Evolutionary conservation across 2,888 invertebrate genomes (phyloP), one percentile per base, ranked within the genome.

Genomic region (Marronus borbonicus): DNA sequence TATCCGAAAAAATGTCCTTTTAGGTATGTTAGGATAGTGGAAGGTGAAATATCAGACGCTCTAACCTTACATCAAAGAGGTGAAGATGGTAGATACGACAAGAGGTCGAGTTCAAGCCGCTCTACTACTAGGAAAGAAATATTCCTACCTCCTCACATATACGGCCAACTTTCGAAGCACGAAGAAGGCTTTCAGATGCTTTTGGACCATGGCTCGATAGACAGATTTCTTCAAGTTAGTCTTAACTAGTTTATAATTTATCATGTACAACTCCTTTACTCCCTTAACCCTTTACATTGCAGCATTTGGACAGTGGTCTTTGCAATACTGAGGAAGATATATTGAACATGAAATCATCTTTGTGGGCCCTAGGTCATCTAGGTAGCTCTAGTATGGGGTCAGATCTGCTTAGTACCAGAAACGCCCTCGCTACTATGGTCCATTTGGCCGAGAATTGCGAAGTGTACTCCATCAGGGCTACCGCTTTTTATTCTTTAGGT

Each of bases 311-410:
- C 28, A 84, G 87, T 58, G 92, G 91, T 68, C 90, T 91, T 79
- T 93, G 93, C 84, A 88, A 89, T 2, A 92, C 92, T 12, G 94
- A 94, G 74, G 91, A 92, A 79, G 94, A 94, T 83, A 93, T 96
- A 76, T 88, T 95, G 64, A 93, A 94, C 80, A 87, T 97, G 60
- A 98, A 98, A 88, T 93, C 97, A 5, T 94, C 97, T 0, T 89
- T 98, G 0, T 98, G 98, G 98, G 95, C 96, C 1, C 87, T 95
- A 70, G 96, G 96, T 17, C 96, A 97, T 87, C 92, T 96, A 12
- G 95, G 94, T 1, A 94, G 94, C 0, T 94, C 96, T 7, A 89
- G 92, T 0, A 91, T 93, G 82, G 98, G 98, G 3, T 91, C 96
- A 8, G 92, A 93, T 70, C 92, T 94, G 83, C 89, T 98, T 44